These are phyloP conservation scores for Anas acuta DNA, from an alignment of 2,797 vertebrate species.

Conservation along the genomic window DNA sequence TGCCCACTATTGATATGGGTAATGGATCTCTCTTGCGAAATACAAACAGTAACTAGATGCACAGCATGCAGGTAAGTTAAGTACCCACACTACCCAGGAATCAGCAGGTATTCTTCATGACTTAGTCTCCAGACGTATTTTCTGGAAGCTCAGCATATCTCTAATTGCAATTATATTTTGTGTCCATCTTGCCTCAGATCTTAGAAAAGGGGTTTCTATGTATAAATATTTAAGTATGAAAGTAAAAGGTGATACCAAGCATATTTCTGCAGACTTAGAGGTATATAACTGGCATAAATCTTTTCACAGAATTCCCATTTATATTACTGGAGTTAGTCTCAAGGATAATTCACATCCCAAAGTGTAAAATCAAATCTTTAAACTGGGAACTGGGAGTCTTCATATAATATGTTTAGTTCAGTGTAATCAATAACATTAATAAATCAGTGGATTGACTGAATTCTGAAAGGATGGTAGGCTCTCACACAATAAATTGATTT, in stretches of 20 bases:
- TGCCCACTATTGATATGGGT: constrained; percentile 71
- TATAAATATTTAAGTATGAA: constrained; percentile 66
- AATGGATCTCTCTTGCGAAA: constrained; percentile 74
- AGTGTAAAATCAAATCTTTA: constrained; percentile 35
- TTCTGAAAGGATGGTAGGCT: constrained; percentile 53
- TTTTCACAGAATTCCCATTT: background rate
- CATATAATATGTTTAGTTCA: constrained; percentile 14
- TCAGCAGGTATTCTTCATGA: constrained; percentile 75
- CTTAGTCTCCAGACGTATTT: constrained; percentile 71
- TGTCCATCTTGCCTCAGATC: constrained; percentile 69
- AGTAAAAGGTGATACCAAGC: constrained; percentile 46
- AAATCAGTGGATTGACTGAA: constrained; percentile 58
- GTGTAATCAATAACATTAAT: constrained; percentile 70
- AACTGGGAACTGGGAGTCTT: background rate
- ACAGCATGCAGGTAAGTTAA: constrained; percentile 79
- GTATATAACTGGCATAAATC: background rate
- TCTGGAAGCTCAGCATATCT: constrained; percentile 74
- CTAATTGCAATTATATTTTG: constrained; percentile 80
- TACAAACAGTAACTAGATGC: constrained; percentile 74
- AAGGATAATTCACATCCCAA: background rate
- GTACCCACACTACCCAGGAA: constrained; percentile 69
- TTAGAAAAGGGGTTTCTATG: constrained; percentile 42
- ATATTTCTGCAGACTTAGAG: constrained; percentile 26
- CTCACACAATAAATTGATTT: constrained; percentile 64
- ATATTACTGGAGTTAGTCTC: background rate